Percentiles rank a stretch among this genome's conserved stretches.
Evolutionary conservation across 2,797 vertebrate genomes (phyloP).

Genomic region (Sebastes matsubarae): DNA sequence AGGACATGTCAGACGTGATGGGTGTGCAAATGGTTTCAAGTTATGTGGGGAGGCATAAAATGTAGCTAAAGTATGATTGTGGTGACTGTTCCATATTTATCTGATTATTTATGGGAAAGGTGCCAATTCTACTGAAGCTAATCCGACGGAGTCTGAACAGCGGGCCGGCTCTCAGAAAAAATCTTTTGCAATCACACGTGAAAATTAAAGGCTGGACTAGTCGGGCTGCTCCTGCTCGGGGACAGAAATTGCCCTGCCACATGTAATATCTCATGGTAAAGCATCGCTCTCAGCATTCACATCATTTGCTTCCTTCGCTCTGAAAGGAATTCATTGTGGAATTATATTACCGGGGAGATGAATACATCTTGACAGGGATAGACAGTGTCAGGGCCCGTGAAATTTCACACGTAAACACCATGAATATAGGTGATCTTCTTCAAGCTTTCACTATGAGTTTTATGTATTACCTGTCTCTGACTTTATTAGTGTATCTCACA

Average conservation of each 20-base stretch:
- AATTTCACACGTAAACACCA: conserved; percentile 25
- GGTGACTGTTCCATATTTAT: conserved; percentile 52
- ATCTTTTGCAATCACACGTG: conserved; percentile 64
- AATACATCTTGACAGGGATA: conserved; percentile 42
- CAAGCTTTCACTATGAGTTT: neutral
- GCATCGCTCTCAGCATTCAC: conserved; percentile 48
- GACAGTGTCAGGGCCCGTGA: conserved; percentile 16
- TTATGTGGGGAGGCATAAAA: conserved; percentile 6
- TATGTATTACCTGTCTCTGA: conserved; percentile 12
- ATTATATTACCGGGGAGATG: conserved; percentile 13
- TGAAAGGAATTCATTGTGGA: conserved; percentile 33
- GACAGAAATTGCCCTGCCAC: conserved; percentile 78
- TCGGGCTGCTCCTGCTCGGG: conserved; percentile 42
- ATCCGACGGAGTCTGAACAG: conserved; percentile 44
- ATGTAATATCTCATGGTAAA: conserved; percentile 70
- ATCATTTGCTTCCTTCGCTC: conserved; percentile 47
- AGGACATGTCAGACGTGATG: conserved; percentile 15
- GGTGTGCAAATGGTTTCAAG: conserved; percentile 23
- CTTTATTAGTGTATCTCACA: conserved; percentile 11
- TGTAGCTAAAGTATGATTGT: conserved; percentile 14
- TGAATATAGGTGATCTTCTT: conserved; percentile 15
- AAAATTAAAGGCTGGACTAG: conserved; percentile 67
- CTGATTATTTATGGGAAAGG: conserved; percentile 51
- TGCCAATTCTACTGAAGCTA: conserved; percentile 45
- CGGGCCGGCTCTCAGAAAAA: conserved; percentile 34